Percentiles rank a stretch among this genome's conserved stretches.
These are phyloP conservation scores for Camponotus floridanus DNA, from an alignment of 1,140 invertebrate genomes.

Conservation along the genomic window DNA sequence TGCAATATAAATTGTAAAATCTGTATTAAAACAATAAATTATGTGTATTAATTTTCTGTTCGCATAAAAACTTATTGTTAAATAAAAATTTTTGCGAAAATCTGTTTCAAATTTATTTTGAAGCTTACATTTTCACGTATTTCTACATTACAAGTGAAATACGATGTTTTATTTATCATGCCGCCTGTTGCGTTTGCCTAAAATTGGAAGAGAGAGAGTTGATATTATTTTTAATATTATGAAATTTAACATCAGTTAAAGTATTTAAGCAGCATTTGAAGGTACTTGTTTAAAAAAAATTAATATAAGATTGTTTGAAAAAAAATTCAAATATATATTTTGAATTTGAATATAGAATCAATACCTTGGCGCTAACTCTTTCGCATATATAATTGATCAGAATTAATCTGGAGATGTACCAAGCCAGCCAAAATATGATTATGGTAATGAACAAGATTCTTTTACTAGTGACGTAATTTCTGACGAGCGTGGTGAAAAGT, in stretches of 20 bases:
- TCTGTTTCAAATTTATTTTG: not conserved
- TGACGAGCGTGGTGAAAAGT: not conserved
- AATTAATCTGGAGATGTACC: slow-evolving; percentile 10
- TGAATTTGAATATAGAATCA: not conserved
- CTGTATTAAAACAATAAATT: slow-evolving; percentile 6
- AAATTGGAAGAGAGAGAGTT: not conserved
- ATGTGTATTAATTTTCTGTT: not conserved
- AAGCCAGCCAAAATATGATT: not conserved
- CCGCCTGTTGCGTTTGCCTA: slow-evolving; percentile 32
- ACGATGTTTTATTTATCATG: slow-evolving; percentile 1
- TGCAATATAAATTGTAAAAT: slow-evolving; percentile 35
- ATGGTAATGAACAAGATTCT: not conserved
- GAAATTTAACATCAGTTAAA: not conserved
- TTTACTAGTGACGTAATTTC: not conserved
- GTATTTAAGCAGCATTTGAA: not conserved
- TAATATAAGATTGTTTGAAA: not conserved
- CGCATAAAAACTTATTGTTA: not conserved
- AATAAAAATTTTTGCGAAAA: not conserved
- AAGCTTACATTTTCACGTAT: slow-evolving; percentile 27
- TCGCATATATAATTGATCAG: slow-evolving; percentile 35
- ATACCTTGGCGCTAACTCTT: slow-evolving; percentile 22
- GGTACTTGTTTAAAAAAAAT: not conserved
- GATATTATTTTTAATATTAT: not conserved
- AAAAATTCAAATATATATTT: not conserved
- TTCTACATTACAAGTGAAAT: not conserved